Base-by-base conservation (phyloP, 2,888 invertebrate species). In the Mesorhabditis sp. region DNA sequence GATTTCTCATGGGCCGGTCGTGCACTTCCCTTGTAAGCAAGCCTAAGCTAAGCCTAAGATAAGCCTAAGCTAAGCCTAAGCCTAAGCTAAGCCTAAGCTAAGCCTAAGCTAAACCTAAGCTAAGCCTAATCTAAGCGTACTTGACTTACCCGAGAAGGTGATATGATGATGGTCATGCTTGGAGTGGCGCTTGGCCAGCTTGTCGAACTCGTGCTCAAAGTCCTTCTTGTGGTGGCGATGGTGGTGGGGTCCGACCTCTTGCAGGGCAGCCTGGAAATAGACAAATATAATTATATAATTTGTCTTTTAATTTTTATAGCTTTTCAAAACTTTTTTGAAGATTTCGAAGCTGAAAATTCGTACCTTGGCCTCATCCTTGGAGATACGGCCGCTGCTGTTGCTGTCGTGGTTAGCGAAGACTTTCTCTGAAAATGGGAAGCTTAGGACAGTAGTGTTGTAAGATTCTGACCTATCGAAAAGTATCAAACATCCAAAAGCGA, bases 101-200 rank as follows among this genome's bases (percentile, higher is more conserved):
- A 28, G 28, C 28, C 28, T 28, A 28, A 28, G 28, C 28, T 2
- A 28, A 28, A 2, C 28, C 28, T 28, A 28, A 28, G 28, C 28
- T 28, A 28, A 28, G 28, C 28, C 28, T 28, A 28, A 28, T 2
- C 28, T 28, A 28, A 28, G n/a, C 7, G n/a, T 50, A 50, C n/a
- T 50, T 7, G 41, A 62, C 63, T 7, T 7, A 62, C 63, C 63
- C 6, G 63, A 10, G 41, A 62, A 62, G 7, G 63, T 62, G 63
- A 62, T 62, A 28, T 62, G 63, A 28, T 62, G 63, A 28, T 62
- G 63, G 41, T 62, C 63, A 28, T 62, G 63, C 63, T 62, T 62
- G 63, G 63, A 62, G 63, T 62, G 63, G 6, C 63, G 63, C 63
- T 62, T 62, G 63, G 63, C 63, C n/a, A 62, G 41, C 41, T 62